These are phyloP conservation scores for Oreortyx pictus DNA, from an alignment of 2,797 vertebrate species.

Conservation along the genomic window DNA sequence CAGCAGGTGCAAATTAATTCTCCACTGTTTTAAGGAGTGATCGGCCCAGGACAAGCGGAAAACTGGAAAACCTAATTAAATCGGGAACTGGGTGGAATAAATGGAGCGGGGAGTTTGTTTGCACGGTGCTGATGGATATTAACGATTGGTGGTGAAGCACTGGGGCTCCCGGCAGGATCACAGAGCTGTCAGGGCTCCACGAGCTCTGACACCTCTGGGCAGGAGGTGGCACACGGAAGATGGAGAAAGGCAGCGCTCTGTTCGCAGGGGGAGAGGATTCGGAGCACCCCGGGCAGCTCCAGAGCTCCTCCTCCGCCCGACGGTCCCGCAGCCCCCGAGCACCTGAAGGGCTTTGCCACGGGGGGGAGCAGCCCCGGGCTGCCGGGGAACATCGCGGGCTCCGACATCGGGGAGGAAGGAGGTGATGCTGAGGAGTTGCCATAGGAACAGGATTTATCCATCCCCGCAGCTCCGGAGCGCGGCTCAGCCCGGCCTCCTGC, in stretches of 20 bases:
- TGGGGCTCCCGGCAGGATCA: neutral
- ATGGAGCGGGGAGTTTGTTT: constrained; percentile 82
- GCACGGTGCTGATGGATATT: constrained; percentile 77
- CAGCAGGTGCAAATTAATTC: constrained; percentile 86
- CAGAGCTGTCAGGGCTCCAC: fast-evolving
- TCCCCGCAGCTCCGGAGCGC: neutral
- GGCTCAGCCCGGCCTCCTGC: neutral
- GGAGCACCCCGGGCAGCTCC: neutral
- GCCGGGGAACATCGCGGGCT: neutral
- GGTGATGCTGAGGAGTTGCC: constrained; percentile 36
- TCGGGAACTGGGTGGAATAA: constrained; percentile 80
- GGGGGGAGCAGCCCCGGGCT: constrained; percentile 50
- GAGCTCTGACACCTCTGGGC: neutral
- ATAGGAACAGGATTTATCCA: constrained; percentile 27
- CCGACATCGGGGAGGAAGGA: neutral
- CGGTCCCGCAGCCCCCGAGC: neutral
- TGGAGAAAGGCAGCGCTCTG: neutral
- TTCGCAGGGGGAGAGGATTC: no score
- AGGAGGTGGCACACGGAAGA: neutral
- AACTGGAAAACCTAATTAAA: constrained; percentile 86
- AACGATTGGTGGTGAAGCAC: constrained; percentile 67
- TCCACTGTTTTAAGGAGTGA: constrained; percentile 82
- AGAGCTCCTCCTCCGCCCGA: neutral
- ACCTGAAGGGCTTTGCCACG: neutral
- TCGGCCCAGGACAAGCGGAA: constrained; percentile 81